Evolutionary conservation across 2,113 vertebrate species (phyloP).

Genomic region (Dinomys branickii): DNA sequence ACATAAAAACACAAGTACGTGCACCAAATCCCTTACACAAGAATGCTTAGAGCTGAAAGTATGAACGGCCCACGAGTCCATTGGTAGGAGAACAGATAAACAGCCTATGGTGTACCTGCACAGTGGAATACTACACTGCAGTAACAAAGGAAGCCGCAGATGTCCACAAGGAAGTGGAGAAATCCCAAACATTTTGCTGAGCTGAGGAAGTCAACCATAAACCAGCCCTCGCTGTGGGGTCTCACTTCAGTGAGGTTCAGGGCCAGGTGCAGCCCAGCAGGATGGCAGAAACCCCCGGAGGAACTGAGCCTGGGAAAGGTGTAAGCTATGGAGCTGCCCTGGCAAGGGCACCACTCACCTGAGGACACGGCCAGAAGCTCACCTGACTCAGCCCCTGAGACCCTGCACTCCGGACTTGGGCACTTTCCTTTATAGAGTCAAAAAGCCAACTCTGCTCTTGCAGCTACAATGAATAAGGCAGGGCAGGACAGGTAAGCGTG

Average conservation of each 20-base stretch:
- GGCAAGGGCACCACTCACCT: not conserved
- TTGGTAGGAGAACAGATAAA: not conserved
- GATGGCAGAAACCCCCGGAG: not conserved
- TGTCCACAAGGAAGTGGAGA: not conserved
- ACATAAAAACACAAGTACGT: not conserved
- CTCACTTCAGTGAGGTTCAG: not conserved
- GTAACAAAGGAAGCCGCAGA: not conserved
- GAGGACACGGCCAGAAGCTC: not conserved
- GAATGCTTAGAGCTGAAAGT: not conserved
- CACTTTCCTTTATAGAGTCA: not conserved
- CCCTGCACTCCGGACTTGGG: rapidly evolving
- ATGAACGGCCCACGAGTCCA: not conserved
- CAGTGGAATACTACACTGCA: not conserved
- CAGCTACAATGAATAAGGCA: not conserved
- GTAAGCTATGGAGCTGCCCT: not conserved
- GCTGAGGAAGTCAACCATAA: not conserved
- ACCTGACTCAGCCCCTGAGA: not conserved
- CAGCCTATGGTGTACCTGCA: not conserved
- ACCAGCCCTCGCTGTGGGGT: not conserved
- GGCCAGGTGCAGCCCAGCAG: not conserved
- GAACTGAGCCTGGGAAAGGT: not conserved
- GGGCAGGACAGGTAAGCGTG: not conserved
- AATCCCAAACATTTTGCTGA: not conserved
- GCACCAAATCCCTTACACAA: not conserved
- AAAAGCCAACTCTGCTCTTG: not conserved